Base-by-base conservation (phyloP, 2,888 invertebrate species). In the Dascillus cervinus region DNA sequence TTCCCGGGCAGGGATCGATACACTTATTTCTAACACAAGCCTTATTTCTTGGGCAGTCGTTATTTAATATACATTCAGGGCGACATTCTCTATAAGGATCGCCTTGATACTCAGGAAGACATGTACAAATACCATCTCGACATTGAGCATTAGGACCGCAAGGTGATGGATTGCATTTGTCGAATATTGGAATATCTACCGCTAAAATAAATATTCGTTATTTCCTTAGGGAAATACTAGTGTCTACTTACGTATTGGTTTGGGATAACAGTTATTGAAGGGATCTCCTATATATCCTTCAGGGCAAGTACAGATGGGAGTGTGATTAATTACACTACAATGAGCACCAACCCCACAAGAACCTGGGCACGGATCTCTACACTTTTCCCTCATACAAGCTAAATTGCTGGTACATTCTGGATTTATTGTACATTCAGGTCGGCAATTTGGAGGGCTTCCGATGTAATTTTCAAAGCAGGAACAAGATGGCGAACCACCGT, bases 11-110 rank as follows among this genome's bases (percentile, higher is more conserved):
- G 19, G 82, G 81, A 63, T 83, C 73, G 8, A 70, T 57, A 51
- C 83, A 83, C 55, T 75, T 79, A 50, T 76, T 77, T 51, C 72
- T 70, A 12, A 82, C 72, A 58, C 85, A 86, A 24, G 84, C 76
- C 56, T 71, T 77, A 53, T 82, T 68, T 55, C 71, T 69, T 1
- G 77, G 60, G 51, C 85, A 86, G 53, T 86, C 85, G 3, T 72
- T 73, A 55, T 81, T 84, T 3, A 78, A 65, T 3, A 79, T 72
- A 55, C 85, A 85, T 65, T 85, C 84, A 1, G 84, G 84, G 36
- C 81, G 68, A 43, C 70, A 83, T 3, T 69, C 70, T 24, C 72
- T 70, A 34, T 82, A 82, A 2, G 85, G 82, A 55, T 83, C 80
- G 11, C 84, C 82, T 43, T 73, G 71, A 52, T 78, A 83, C 46